These are phyloP conservation scores for Brachypalpus laphriformis DNA, from an alignment of 2,888 invertebrate genomes.

Conservation along the genomic window DNA sequence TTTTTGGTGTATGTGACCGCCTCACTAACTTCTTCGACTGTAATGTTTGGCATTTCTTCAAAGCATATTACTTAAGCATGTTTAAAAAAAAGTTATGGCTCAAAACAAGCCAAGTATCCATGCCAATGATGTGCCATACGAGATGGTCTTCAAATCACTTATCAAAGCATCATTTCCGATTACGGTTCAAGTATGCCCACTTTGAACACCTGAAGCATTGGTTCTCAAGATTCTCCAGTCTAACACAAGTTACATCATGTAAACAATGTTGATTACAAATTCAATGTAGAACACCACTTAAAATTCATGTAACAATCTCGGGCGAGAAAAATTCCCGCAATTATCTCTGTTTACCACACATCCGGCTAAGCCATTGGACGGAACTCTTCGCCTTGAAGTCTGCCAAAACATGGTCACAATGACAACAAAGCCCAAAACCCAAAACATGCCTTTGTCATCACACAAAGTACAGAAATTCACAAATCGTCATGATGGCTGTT, in stretches of 20 bases:
- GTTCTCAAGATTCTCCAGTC: too few species aligned
- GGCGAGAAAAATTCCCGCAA: neutral
- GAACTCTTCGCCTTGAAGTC: slow-evolving; percentile 40
- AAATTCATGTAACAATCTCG: neutral
- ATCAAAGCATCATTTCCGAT: too few species aligned
- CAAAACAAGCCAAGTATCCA: too few species aligned
- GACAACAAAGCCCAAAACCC: neutral
- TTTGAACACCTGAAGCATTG: too few species aligned
- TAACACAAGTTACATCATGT: neutral
- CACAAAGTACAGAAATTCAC: slow-evolving; percentile 30
- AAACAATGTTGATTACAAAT: neutral
- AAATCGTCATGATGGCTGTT: slow-evolving; percentile 45
- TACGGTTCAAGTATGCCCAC: too few species aligned
- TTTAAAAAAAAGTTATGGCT: too few species aligned
- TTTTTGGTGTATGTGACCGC: too few species aligned
- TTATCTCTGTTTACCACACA: slow-evolving; percentile 11
- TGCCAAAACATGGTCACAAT: slow-evolving; percentile 21
- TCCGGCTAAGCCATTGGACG: neutral
- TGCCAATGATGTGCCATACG: too few species aligned
- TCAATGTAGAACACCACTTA: slow-evolving; percentile 4
- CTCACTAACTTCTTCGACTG: too few species aligned
- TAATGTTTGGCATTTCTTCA: too few species aligned
- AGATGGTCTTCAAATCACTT: too few species aligned
- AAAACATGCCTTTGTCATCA: slow-evolving; percentile 47
- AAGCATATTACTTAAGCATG: too few species aligned